Evolutionary conservation across 2,113 vertebrate genomes (phyloP), one percentile per base, ranked within the genome.

Genomic region (Platysteira castanea): DNA sequence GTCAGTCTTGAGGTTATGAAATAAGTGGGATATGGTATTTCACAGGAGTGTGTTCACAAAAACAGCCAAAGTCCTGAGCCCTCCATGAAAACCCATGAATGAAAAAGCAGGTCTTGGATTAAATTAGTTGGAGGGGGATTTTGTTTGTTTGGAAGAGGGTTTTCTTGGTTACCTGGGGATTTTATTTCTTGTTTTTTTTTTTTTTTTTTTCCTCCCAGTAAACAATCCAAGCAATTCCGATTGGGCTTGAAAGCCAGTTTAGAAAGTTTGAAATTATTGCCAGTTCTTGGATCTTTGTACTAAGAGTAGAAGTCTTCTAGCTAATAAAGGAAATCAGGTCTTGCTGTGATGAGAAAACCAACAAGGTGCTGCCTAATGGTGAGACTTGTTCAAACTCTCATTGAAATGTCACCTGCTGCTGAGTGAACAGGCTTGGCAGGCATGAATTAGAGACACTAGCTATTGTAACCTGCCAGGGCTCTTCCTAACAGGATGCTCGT

Each of bases 321-420:
- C n/a, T 96, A 95, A 71, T 69, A 70, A 89, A 84, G 52, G 52
- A 91, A 95, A 91, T 79, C 59, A 89, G 60, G 65, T 78, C 18
- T 56, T 79, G 23, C 21, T 89, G 7, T 81, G 81, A 89, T 57
- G 53, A 89, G 39, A 63, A 83, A 90, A 70, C 10, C 41, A 74
- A 54, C 23, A 90, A 75, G 59, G 70, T 83, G 23, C 15, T 84
- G 50, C 80, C 67, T 89, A 89, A 81, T 42, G 13, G 46, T 39
- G 74, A 81, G 12, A 65, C 19, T 89, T 95, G 44, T 69, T 96
- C 90, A 95, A 89, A 67, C 22, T 76, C 42, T 68, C 22, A 50
- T 27, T 71, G 85, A 93, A 96, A 80, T 4, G 5, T 82, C 1
- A 1, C 63, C 87, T 95, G 80, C 74, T 95, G 70, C 67, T 89